Conservation (phyloP, 2,113 vertebrate species). For the Ailurus styani region DNA sequence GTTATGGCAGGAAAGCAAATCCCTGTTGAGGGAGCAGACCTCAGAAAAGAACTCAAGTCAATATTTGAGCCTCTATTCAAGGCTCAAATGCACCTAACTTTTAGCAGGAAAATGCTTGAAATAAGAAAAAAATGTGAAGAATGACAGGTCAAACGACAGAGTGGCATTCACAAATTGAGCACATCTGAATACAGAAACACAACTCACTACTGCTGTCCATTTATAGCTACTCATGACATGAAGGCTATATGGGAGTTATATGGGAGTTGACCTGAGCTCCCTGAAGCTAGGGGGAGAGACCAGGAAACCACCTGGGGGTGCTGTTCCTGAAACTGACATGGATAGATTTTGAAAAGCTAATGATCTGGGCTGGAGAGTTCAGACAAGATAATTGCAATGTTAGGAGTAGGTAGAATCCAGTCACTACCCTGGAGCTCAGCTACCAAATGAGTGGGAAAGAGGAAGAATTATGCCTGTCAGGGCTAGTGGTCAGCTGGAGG, state of each 20-base stretch:
- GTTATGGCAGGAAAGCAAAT: constrained; percentile 5
- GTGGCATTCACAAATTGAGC: neutral
- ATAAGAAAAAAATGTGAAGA: neutral
- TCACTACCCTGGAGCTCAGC: neutral
- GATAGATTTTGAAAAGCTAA: neutral
- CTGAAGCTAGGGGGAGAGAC: neutral
- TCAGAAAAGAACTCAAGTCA: constrained; percentile 16
- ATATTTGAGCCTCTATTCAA: neutral
- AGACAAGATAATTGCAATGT: neutral
- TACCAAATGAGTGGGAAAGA: neutral
- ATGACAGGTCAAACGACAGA: neutral
- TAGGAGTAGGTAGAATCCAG: neutral
- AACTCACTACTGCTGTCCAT: neutral
- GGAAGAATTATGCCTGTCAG: neutral
- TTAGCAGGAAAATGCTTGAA: constrained; percentile 7
- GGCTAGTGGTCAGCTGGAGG: neutral
- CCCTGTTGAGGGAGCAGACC: neutral
- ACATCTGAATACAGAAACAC: neutral
- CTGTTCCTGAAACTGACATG: neutral
- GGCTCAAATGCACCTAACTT: constrained; percentile 56
- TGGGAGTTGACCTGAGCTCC: neutral
- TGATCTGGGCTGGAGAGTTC: neutral
- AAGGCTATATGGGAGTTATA: neutral
- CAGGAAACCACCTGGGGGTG: neutral
- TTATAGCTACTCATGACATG: neutral